A percentile compares a stretch with the other conserved stretches of the same genome.
phyloP scores from a whole-genome alignment of 2,113 vertebrate genomes.

The Phocoena phocoena region DNA sequence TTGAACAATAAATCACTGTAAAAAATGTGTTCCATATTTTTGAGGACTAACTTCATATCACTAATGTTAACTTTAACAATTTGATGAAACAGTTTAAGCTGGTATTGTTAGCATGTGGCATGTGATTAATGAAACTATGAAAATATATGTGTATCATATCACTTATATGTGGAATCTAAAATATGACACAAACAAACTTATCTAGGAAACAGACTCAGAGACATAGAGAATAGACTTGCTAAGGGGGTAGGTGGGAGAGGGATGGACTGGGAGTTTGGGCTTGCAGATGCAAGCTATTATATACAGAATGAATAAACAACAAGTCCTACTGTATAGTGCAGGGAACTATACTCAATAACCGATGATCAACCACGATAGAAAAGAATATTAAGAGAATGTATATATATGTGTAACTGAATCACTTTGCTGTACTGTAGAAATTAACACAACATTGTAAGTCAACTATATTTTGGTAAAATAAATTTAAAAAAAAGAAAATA shows the following conservation, averaged over 20 bases:
- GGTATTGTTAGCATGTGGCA: not conserved
- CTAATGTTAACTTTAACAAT: not conserved
- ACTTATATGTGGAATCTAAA: not conserved
- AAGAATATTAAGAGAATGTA: not conserved
- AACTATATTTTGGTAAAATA: not conserved
- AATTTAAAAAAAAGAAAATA: not conserved
- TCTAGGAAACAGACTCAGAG: not conserved
- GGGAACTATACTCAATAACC: not conserved
- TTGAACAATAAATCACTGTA: not conserved
- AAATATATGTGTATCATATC: not conserved
- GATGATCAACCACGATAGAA: not conserved
- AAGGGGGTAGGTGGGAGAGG: not conserved
- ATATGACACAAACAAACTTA: not conserved
- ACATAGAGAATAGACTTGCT: not conserved
- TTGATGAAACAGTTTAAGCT: not conserved
- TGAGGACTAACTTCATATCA: not conserved
- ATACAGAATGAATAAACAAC: not conserved
- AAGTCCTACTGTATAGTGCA: not conserved
- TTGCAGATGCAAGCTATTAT: not conserved
- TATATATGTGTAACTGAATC: not conserved
- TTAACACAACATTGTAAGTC: not conserved
- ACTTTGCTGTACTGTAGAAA: not conserved
- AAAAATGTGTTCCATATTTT: not conserved
- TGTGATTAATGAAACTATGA: not conserved
- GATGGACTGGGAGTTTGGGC: not conserved